phyloP scores from a whole-genome alignment of 2,888 invertebrate genomes.

The Unio pictorum region DNA sequence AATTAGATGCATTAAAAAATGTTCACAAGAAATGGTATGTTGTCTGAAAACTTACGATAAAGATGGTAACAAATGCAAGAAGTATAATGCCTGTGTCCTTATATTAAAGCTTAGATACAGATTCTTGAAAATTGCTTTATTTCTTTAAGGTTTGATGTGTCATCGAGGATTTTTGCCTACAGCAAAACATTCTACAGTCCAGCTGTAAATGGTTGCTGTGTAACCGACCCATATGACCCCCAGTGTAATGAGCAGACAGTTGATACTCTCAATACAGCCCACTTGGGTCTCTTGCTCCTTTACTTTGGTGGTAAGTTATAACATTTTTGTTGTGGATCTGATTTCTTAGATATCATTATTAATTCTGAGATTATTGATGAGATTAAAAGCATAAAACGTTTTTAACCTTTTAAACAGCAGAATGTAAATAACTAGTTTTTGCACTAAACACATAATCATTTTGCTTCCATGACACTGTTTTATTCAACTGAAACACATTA shows the following conservation, averaged over 20 bases:
- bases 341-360: no score
- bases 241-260: conserved; percentile 20
- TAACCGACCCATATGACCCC: conserved; percentile 24
- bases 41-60: no score
- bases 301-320: conserved; percentile 31
- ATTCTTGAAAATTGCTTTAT: neutral
- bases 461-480: no score
- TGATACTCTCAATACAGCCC: conserved; percentile 30
- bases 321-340: no score
- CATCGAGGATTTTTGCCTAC: conserved; percentile 24
- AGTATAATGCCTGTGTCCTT: no score
- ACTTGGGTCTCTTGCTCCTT: conserved; percentile 31
- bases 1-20: no score
- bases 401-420: neutral
- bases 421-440: neutral
- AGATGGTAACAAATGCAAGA: no score
- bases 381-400: neutral
- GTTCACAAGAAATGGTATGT: no score
- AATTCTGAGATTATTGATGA: no score
- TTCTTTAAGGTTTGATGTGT: conserved; percentile 29
- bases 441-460: neutral
- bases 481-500: no score
- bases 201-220: conserved; percentile 24
- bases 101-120: no score
- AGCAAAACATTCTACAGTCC: conserved; percentile 33